phyloP scores from a whole-genome alignment of 2,113 vertebrate species.

The Mobula birostris region DNA sequence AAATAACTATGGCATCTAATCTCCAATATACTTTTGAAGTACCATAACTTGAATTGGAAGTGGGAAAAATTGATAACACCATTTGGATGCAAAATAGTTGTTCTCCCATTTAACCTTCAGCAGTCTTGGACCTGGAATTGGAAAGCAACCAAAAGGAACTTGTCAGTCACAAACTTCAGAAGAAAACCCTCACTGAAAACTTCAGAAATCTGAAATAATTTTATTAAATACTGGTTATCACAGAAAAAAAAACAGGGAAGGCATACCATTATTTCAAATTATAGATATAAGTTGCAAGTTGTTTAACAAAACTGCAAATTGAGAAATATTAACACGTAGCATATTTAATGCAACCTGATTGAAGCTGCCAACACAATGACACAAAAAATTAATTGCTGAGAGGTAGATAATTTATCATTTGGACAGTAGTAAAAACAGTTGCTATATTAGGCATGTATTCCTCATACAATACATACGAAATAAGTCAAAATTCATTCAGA shows the following conservation, averaged over 20 bases:
- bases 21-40: not conserved
- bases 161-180: not conserved
- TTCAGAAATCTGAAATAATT: not conserved
- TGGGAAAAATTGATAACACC: no score
- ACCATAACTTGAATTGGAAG: not conserved
- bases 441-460: slow-evolving; percentile 5
- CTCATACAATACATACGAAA: not conserved
- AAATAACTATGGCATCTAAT: not conserved
- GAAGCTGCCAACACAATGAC: slow-evolving; percentile 14
- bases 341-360: slow-evolving; percentile 20
- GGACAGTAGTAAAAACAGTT: slow-evolving; percentile 22
- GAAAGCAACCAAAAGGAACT: not conserved
- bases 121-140: not conserved
- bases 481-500: not conserved
- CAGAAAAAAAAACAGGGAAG: not conserved
- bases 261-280: not conserved
- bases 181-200: not conserved
- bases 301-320: slow-evolving; percentile 3
- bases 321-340: not conserved
- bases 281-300: not conserved
- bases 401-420: slow-evolving; percentile 23
- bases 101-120: not conserved
- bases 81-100: not conserved
- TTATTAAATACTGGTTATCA: not conserved
- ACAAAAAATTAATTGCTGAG: slow-evolving; percentile 24